A percentile compares a stretch with the other conserved stretches of the same genome.
Evolutionary conservation across 1,140 invertebrate genomes (phyloP).

Genomic region (Caenorhabditis inopinata): DNA sequence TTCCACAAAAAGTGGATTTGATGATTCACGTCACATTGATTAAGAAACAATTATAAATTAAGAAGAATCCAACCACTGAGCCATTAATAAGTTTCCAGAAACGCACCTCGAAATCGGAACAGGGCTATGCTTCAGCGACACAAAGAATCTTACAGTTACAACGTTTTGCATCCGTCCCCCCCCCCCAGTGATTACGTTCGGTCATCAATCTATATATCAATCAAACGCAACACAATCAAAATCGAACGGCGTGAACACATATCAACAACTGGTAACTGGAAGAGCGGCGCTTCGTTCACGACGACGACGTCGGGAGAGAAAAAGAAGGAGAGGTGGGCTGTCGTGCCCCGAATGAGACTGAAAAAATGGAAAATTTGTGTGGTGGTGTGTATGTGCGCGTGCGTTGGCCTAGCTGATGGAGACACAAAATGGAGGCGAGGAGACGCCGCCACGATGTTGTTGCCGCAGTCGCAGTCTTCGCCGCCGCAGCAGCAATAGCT

Average conservation of each 20-base stretch:
- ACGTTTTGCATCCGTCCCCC: too few relatives aligned
- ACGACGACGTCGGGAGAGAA: background rate
- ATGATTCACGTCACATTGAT: too few relatives aligned
- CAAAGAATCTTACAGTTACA: too few relatives aligned
- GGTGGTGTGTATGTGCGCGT: background rate
- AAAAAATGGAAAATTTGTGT: slow-evolving; percentile 8
- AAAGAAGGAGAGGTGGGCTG: background rate
- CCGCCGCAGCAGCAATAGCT: background rate
- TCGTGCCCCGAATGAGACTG: background rate
- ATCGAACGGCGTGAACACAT: background rate
- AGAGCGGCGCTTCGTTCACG: background rate
- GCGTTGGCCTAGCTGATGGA: background rate
- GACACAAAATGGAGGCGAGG: background rate
- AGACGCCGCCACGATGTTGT: background rate
- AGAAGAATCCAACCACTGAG: too few relatives aligned
- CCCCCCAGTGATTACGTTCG: too few relatives aligned
- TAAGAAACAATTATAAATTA: too few relatives aligned
- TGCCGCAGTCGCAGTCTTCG: background rate
- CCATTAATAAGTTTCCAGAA: too few relatives aligned
- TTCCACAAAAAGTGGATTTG: too few relatives aligned
- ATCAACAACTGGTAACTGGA: background rate
- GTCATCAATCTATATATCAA: too few relatives aligned
- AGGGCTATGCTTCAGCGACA: too few relatives aligned
- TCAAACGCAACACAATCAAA: too few relatives aligned
- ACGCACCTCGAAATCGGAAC: too few relatives aligned